Evolutionary conservation across 1,140 invertebrate genomes (phyloP), one percentile per base, ranked within the genome.

Genomic region (Ceratitis capitata): DNA sequence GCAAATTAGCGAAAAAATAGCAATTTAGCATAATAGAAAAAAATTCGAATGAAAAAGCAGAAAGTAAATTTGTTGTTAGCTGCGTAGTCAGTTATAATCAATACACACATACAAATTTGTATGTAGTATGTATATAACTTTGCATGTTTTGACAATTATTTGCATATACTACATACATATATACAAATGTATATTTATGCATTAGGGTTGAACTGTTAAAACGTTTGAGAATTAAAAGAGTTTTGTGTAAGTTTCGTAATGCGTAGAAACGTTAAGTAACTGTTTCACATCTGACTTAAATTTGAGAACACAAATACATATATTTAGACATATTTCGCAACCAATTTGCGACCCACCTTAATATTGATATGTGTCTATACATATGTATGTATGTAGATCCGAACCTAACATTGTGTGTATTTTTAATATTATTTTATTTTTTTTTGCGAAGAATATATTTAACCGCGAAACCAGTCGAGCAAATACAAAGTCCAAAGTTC

Each of bases 401-500:
- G n/a, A n/a, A n/a, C n/a, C n/a, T n/a, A n/a, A n/a, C n/a, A n/a
- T n/a, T n/a, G n/a, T n/a, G n/a, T n/a, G n/a, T n/a, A n/a, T n/a
- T n/a, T n/a, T n/a, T n/a, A n/a, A n/a, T n/a, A n/a, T n/a, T n/a
- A n/a, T n/a, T 14, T 23, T 32, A 61, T 61, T 7, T 39, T 29
- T 45, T 78, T 78, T 42, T 26, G 42, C n/a, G 69, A 29, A 9
- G 23, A 78, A 78, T 78, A 78, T 69, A 69, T 69, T 78, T 78
- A 45, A 78, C 45, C 7, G n/a, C 39, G n/a, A 78, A 78, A 45
- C 69, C 16, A 78, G 39, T 78, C 69, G 69, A 10, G n/a, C 69
- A 78, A 78, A 78, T 23, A 45, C 69, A n/a, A n/a, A 78, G 69
- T 78, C 39, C 69, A 78, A 78, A 78, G 69, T 78, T 78, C 69